Evolutionary conservation across 2,797 vertebrate species (phyloP), one percentile per base, ranked within the genome.

Genomic region (Champsocephalus esox): DNA sequence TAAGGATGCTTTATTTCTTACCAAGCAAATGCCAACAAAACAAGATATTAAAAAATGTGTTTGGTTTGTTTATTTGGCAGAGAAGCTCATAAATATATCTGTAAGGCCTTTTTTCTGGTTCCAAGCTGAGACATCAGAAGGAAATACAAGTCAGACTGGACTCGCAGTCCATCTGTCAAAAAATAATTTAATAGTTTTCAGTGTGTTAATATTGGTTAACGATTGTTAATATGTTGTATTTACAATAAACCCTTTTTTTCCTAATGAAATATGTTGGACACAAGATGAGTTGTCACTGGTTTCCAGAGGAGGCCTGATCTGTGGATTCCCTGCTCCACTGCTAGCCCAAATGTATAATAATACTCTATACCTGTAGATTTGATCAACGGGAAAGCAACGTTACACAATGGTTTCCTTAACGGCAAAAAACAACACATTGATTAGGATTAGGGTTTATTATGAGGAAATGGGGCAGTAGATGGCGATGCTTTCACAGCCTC

Each of bases 201-300:
- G 48, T 51, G 43, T 63, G 4, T 34, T 5, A 43, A 71, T 10
- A 11, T 43, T 51, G 44, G 52, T 48, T 58, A 44, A 43, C 64
- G 11, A 34, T 6, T 79, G 57, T 74, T 54, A 5, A 70, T 44
- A 66, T 4, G 1, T 64, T 56, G 13, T 65, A 74, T 65, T 69
- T 72, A 50, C 58, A 85, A 80, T 77, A 45, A 85, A 84, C 4
- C 3, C 55, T 38, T 38, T 38, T 38, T 38, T 38, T 32, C 9
- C 24, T 2, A 28, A 5, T 32, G 12, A 10, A 7, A 7, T 2
- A 19, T 11, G 4, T 74, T 60, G 9, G 19, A 48, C 3, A 48
- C 16, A 41, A 5, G 5, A 13, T 75, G 50, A 9, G 21, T 7
- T 38, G 8, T 9, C 34, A 38, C 7, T 38, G 34, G 34, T 38